Percentiles rank a stretch among this genome's conserved stretches.
Evolutionary conservation across 2,113 vertebrate species (phyloP).

Genomic region (Caranx melampygus): DNA sequence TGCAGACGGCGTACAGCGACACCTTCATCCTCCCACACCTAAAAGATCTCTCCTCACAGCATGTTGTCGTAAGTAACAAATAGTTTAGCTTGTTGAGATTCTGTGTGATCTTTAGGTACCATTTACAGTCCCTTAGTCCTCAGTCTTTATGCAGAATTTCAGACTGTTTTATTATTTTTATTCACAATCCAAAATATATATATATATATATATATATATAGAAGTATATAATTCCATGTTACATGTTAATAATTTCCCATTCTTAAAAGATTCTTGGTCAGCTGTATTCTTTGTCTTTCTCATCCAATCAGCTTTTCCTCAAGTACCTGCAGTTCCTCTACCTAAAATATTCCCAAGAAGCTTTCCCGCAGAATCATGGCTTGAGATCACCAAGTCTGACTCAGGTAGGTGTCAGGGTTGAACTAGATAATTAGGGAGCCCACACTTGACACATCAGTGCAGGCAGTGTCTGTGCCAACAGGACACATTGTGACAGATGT

Average conservation of each 20-base stretch:
- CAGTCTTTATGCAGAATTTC: background rate
- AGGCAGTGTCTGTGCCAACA: background rate
- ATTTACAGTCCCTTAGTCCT: background rate
- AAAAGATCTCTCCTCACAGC: slow-evolving; percentile 89
- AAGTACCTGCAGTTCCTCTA: slow-evolving; percentile 93
- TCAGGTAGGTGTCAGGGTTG: slow-evolving; percentile 84
- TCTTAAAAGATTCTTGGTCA: background rate
- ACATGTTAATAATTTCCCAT: background rate
- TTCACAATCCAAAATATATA: background rate
- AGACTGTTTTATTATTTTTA: background rate
- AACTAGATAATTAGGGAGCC: background rate
- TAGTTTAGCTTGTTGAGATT: background rate
- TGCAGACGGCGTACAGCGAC: slow-evolving; percentile 89
- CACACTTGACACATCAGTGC: background rate
- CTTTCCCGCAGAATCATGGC: slow-evolving; percentile 78
- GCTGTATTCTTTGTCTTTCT: slow-evolving; percentile 25
- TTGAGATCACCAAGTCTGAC: slow-evolving; percentile 83
- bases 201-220: background rate
- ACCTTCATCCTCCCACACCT: slow-evolving; percentile 91
- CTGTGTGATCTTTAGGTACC: background rate
- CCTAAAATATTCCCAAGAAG: slow-evolving; percentile 87
- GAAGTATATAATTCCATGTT: background rate
- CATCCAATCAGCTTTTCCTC: slow-evolving; percentile 87
- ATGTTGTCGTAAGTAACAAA: slow-evolving; percentile 88
- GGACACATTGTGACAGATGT: background rate